These are phyloP conservation scores for Acanthoscelides obtectus DNA, from an alignment of 2,888 invertebrate genomes.

Conservation along the genomic window DNA sequence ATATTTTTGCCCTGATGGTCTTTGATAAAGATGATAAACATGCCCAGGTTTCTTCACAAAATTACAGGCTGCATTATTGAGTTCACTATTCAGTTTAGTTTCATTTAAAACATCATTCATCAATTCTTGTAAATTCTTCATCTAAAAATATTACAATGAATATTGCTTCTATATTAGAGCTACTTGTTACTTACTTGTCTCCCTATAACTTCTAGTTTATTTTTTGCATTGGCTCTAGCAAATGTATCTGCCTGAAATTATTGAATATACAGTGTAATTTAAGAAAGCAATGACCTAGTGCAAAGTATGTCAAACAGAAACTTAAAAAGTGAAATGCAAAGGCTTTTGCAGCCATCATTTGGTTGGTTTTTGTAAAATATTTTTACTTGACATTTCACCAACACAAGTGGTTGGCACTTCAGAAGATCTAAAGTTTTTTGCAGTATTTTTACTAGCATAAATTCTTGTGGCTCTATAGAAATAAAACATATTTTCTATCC, in stretches of 20 bases:
- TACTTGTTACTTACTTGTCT: slow-evolving; percentile 51
- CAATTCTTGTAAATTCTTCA: slow-evolving; percentile 62
- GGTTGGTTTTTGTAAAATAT: neutral
- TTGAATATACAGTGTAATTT: no score
- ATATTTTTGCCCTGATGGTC: slow-evolving; percentile 61
- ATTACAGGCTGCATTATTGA: slow-evolving; percentile 71
- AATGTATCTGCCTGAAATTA: slow-evolving; percentile 53
- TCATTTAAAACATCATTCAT: slow-evolving; percentile 58
- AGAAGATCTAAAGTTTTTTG: no score
- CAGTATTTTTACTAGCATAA: no score
- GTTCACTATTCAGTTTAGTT: slow-evolving; percentile 52
- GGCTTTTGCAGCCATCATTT: no score
- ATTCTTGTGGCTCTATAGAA: no score
- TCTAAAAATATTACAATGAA: slow-evolving; percentile 37
- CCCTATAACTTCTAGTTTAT: slow-evolving; percentile 63
- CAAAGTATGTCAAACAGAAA: no score
- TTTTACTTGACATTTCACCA: no score
- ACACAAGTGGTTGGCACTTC: neutral
- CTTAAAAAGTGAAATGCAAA: no score
- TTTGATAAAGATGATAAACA: slow-evolving; percentile 66
- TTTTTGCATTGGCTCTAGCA: slow-evolving; percentile 56
- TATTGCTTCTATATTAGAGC: slow-evolving; percentile 4
- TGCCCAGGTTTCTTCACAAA: slow-evolving; percentile 68
- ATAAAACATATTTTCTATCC: no score
- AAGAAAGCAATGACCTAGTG: no score